phyloP scores from a whole-genome alignment of 2,113 vertebrate genomes.

The Onychostruthus taczanowskii region DNA sequence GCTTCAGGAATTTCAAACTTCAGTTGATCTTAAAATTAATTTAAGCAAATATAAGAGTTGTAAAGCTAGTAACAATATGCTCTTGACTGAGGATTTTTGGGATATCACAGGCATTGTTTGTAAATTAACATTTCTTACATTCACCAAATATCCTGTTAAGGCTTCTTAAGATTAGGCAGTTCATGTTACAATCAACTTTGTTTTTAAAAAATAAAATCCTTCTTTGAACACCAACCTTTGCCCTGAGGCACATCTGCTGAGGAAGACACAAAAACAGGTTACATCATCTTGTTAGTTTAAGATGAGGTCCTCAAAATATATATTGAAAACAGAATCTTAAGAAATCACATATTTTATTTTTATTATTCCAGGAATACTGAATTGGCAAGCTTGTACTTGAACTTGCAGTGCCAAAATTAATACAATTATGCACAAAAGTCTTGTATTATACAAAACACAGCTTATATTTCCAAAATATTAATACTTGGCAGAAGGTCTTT shows the following conservation, averaged over 20 bases:
- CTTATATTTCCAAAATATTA: constrained; percentile 42
- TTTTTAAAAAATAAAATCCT: constrained; percentile 47
- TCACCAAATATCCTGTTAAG: constrained; percentile 33
- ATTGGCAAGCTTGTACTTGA: constrained; percentile 10
- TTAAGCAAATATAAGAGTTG: neutral
- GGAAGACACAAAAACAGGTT: constrained; percentile 47
- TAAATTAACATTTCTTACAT: constrained; percentile 22
- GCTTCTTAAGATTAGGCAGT: constrained; percentile 33
- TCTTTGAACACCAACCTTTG: constrained; percentile 56
- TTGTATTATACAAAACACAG: constrained; percentile 23
- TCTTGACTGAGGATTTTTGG: neutral
- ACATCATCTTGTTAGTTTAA: constrained; percentile 58
- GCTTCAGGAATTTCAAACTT: neutral
- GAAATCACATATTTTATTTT: constrained; percentile 50
- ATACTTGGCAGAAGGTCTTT: constrained; percentile 9
- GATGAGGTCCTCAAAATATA: constrained; percentile 41
- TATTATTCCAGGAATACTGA: constrained; percentile 59
- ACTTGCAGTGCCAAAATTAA: constrained; percentile 34
- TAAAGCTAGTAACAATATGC: neutral
- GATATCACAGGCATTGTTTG: neutral
- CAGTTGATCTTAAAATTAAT: neutral
- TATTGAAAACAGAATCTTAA: constrained; percentile 47
- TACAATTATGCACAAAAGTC: constrained; percentile 25
- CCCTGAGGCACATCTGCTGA: constrained; percentile 56
- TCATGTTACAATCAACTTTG: constrained; percentile 46